Percentiles rank a stretch among this genome's conserved stretches.
phyloP scores from a whole-genome alignment of 2,888 invertebrate species.

The Apantesis nais region DNA sequence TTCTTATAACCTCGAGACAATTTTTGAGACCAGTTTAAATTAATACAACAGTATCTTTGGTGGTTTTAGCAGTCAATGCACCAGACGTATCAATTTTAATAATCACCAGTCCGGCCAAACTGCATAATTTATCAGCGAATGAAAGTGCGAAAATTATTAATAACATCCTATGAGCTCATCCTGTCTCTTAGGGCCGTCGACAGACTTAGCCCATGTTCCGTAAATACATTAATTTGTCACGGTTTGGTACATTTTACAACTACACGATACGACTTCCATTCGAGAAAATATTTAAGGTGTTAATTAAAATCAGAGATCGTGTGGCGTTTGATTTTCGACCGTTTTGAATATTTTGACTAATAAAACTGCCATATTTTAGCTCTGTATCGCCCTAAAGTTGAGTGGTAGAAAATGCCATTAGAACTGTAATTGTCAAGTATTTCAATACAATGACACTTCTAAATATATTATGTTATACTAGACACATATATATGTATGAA shows the following conservation, averaged over 20 bases:
- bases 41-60: conserved; percentile 2
- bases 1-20: background rate
- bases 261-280: background rate
- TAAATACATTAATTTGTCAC: conserved; percentile 46
- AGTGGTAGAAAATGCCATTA: too few species aligned
- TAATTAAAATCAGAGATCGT: background rate
- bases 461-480: too few species aligned
- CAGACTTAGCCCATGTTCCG: conserved; percentile 22
- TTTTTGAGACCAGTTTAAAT: background rate
- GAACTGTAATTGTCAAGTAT: too few species aligned
- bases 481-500: too few species aligned
- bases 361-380: too few species aligned
- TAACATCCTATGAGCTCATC: conserved; percentile 37
- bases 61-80: conserved; percentile 16
- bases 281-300: too few species aligned
- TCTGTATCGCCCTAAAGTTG: too few species aligned
- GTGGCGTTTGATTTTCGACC: too few species aligned
- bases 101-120: conserved; percentile 5
- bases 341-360: too few species aligned
- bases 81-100: conserved; percentile 10
- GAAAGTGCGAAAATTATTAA: conserved; percentile 36
- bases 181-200: conserved; percentile 29
- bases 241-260: conserved; percentile 9
- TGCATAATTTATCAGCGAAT: conserved; percentile 18
- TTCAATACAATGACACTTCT: too few species aligned